These are phyloP conservation scores for Diplosoma virens DNA, from an alignment of 23 tunicate species.

Conservation along the genomic window DNA sequence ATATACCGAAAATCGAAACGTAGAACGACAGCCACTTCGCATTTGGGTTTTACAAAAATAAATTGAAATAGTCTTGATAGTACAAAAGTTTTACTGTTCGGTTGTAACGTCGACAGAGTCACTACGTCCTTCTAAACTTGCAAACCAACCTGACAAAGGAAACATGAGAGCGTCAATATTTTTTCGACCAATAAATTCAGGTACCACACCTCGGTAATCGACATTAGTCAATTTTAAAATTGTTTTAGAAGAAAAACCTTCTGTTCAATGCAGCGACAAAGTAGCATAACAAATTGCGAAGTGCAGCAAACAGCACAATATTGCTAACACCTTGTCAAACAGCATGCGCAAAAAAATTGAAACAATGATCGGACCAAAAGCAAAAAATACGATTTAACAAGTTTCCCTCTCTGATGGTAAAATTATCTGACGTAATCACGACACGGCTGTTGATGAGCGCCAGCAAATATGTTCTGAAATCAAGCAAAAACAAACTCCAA, in stretches of 20 bases:
- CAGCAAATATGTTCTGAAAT: neutral
- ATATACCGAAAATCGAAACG: neutral
- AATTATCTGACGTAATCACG: neutral
- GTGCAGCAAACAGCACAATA: too few relatives aligned
- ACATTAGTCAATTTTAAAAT: neutral
- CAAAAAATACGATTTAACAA: neutral
- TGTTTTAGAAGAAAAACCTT: neutral
- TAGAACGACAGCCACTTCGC: neutral
- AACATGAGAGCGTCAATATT: neutral
- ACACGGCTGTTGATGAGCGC: neutral
- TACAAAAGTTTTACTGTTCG: neutral
- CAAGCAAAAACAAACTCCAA: neutral
- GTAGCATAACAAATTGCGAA: too few relatives aligned
- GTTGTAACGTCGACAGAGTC: neutral
- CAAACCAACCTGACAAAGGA: neutral
- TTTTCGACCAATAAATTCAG: neutral
- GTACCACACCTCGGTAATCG: neutral
- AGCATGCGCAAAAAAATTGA: neutral
- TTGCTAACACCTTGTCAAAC: too few relatives aligned
- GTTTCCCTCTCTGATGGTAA: neutral
- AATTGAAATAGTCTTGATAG: neutral
- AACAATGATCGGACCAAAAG: neutral
- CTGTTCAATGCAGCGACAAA: neutral
- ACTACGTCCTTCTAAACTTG: neutral
- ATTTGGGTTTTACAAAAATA: neutral